Evolutionary conservation across 2,113 vertebrate species (phyloP), one percentile per base, ranked within the genome.

Genomic region (Aptenodytes patagonicus): DNA sequence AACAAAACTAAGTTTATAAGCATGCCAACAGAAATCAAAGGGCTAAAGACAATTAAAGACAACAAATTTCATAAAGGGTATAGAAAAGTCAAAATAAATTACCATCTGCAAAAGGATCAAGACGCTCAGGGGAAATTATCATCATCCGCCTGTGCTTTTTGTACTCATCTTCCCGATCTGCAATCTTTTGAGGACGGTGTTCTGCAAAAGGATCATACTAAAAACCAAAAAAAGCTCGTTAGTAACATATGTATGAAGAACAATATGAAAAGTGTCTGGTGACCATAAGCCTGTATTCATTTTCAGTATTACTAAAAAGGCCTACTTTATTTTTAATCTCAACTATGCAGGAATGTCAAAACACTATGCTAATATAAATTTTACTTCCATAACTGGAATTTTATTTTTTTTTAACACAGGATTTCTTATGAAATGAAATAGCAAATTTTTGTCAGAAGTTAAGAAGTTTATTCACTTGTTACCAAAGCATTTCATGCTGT

Each of bases 51-150:
- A 98, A 97, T 95, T 96, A 94, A 79, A 95, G 94, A 95, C 97
- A 98, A 97, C 70, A 97, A 97, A 97, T 81, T 83, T 71, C 64
- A 93, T 78, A 94, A 89, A 94, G 97, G 93, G 95, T 96, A 98
- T 97, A 96, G 95, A 95, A 97, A 98, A 98, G 91, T 93, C 94
- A 98, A 98, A 98, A 97, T 73, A 94, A 98, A 98, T 99, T 99
- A 99, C 99, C 99, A 94, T 99, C 99, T 99, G 99, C 99, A 98
- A 99, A 99, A 28, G 99, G 99, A 98, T 99, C 99, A 76, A 99
- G 99, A 75, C 99, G 99, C 96, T 99, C 99, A 28, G 99, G 99
- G 21, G 99, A 99, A 98, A 99, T 99, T 98, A 99, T 99, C 99
- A 99, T 99, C 98, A 99, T 99, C 97, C 99, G 97, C 91, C 99